phyloP scores from a whole-genome alignment of 2,888 invertebrate species.

The Oligia fasciuncula region DNA sequence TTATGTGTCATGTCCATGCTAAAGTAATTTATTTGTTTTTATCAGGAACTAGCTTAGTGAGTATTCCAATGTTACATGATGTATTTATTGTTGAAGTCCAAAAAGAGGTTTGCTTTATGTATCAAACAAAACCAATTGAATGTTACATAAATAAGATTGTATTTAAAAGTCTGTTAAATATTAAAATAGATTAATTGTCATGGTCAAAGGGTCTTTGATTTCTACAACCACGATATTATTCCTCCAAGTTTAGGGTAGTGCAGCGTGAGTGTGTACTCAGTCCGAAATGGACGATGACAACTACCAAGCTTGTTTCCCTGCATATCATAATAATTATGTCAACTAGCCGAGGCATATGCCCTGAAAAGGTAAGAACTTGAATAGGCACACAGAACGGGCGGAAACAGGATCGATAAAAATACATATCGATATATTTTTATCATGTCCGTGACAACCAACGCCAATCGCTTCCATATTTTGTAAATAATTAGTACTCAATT shows the following conservation, averaged over 20 bases:
- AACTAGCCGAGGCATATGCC: background rate
- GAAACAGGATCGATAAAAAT: background rate
- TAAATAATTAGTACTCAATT: too few relatives aligned
- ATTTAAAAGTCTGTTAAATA: constrained; percentile 89
- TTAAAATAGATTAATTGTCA: constrained; percentile 83
- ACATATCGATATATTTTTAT: background rate
- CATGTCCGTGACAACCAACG: too few relatives aligned
- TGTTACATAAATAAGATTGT: constrained; percentile 85
- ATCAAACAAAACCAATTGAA: constrained; percentile 81
- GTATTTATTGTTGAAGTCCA: constrained; percentile 86
- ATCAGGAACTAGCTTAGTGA: constrained; percentile 77
- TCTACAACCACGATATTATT: constrained; percentile 20
- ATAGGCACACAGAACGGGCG: background rate
- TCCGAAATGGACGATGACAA: background rate
- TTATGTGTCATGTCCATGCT: constrained; percentile 81
- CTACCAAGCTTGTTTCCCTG: background rate
- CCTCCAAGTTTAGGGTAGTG: background rate
- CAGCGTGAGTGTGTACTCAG: background rate
- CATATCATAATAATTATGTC: background rate
- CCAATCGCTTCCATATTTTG: too few relatives aligned
- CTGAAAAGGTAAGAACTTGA: background rate
- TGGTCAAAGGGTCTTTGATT: constrained; percentile 73
- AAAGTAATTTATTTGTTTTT: constrained; percentile 79
- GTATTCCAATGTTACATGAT: constrained; percentile 84
- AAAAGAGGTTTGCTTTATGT: constrained; percentile 81